Evolutionary conservation across 1,140 invertebrate genomes (phyloP).

Genomic region (Lordiphosa stackelbergi): DNA sequence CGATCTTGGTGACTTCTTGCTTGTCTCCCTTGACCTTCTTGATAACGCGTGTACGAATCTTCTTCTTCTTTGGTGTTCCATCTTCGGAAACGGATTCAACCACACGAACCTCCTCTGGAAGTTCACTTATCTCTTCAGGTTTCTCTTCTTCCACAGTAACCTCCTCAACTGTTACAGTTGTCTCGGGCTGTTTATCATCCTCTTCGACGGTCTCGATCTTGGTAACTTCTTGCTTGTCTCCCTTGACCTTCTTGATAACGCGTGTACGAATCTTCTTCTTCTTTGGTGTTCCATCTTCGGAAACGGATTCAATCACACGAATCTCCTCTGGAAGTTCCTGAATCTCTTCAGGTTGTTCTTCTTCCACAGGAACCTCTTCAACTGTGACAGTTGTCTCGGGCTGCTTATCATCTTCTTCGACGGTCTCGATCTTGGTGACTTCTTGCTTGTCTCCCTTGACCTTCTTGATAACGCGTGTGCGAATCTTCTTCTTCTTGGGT

Average conservation of each 20-base stretch:
- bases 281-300: not conserved
- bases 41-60: slow-evolving; percentile 6
- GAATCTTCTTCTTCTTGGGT: slow-evolving; percentile 2
- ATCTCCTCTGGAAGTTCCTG: slow-evolving; percentile 1
- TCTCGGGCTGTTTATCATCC: slow-evolving; percentile 1
- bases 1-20: slow-evolving; percentile 6
- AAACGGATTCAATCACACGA: not conserved
- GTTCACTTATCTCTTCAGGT: not conserved
- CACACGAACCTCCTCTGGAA: not conserved
- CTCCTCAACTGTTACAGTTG: not conserved
- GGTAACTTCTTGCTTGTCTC: slow-evolving; percentile 4
- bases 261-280: slow-evolving; percentile 2
- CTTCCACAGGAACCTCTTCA: not conserved
- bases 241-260: slow-evolving; percentile 5
- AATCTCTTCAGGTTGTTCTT: slow-evolving; percentile 1
- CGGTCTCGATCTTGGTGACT: slow-evolving; percentile 3
- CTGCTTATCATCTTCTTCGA: slow-evolving; percentile 1
- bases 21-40: slow-evolving; percentile 6
- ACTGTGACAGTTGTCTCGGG: slow-evolving; percentile 1
- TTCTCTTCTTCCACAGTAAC: not conserved
- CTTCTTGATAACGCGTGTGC: slow-evolving; percentile 3
- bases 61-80: slow-evolving; percentile 1
- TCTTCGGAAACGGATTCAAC: slow-evolving; percentile 1
- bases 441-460: slow-evolving; percentile 7
- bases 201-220: slow-evolving; percentile 5